phyloP scores from a whole-genome alignment of 1,140 invertebrate genomes.

The Monomorium pharaonis region DNA sequence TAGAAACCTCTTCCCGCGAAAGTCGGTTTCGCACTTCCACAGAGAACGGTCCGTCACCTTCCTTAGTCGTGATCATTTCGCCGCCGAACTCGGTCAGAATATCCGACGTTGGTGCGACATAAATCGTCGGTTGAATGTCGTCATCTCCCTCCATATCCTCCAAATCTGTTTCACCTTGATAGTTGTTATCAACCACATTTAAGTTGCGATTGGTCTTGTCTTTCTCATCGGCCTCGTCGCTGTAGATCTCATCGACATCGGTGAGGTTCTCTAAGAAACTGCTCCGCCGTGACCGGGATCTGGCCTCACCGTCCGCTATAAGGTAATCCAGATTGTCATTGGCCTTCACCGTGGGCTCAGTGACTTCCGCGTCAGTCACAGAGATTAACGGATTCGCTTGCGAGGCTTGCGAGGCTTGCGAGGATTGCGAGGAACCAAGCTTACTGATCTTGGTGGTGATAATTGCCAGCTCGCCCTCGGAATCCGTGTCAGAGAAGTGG shows the following conservation, averaged over 20 bases:
- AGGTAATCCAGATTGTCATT: slow-evolving; percentile 55
- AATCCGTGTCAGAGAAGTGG: slow-evolving; percentile 84
- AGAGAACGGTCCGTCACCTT: slow-evolving; percentile 83
- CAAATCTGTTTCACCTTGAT: slow-evolving; percentile 80
- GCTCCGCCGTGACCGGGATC: slow-evolving; percentile 61
- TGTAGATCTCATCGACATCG: slow-evolving; percentile 83
- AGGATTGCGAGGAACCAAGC: slow-evolving; percentile 39
- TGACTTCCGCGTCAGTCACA: slow-evolving; percentile 72
- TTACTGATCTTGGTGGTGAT: slow-evolving; percentile 57
- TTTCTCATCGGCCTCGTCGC: slow-evolving; percentile 73
- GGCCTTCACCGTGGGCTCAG: slow-evolving; percentile 27
- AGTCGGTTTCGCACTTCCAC: slow-evolving; percentile 82
- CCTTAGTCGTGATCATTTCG: slow-evolving; percentile 82
- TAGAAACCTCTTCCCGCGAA: slow-evolving; percentile 66
- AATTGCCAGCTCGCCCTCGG: slow-evolving; percentile 81
- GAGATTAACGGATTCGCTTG: slow-evolving; percentile 75
- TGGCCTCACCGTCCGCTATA: slow-evolving; percentile 61
- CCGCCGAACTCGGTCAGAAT: slow-evolving; percentile 80
- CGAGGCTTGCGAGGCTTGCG: neutral
- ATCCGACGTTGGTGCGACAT: slow-evolving; percentile 71
- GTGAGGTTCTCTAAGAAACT: slow-evolving; percentile 80
- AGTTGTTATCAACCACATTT: slow-evolving; percentile 50
- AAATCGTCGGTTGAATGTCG: slow-evolving; percentile 70
- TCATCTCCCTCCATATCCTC: slow-evolving; percentile 82
- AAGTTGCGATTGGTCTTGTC: slow-evolving; percentile 49